phyloP scores from a whole-genome alignment of 2,113 vertebrate genomes.

The Crocuta crocuta region DNA sequence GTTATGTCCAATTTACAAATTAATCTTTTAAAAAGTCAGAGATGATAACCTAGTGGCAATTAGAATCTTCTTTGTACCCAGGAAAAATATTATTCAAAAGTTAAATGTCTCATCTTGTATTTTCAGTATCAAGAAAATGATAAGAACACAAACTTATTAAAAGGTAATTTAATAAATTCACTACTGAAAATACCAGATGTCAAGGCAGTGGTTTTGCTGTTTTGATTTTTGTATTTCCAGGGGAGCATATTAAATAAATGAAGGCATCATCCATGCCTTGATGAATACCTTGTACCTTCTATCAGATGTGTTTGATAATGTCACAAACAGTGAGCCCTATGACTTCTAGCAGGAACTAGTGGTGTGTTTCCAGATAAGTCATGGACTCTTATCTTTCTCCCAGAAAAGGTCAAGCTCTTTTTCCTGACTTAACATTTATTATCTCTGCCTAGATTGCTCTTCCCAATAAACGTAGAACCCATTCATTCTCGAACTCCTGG shows the following conservation, averaged over 20 bases:
- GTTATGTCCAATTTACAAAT: neutral
- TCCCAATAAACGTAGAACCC: neutral
- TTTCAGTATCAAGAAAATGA: neutral
- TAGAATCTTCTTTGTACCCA: neutral
- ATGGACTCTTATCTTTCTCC: neutral
- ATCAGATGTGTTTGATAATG: neutral
- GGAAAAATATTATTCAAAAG: neutral
- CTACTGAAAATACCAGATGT: neutral
- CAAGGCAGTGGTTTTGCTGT: neutral
- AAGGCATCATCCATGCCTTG: neutral
- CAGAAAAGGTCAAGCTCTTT: neutral
- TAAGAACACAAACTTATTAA: neutral
- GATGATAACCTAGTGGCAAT: neutral
- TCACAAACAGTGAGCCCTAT: neutral
- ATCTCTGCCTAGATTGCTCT: neutral
- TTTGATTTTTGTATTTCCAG: constrained; percentile 21
- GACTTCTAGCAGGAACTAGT: neutral
- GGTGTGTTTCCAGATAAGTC: neutral
- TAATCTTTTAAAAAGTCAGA: neutral
- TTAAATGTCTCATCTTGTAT: neutral
- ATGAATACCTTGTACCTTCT: neutral
- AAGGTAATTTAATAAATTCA: neutral
- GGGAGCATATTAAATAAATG: neutral
- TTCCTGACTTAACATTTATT: neutral
- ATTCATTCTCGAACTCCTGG: neutral